A percentile compares a stretch with the other conserved stretches of the same genome.
Evolutionary conservation across 2,113 vertebrate genomes (phyloP).

Genomic region (Onychorhynchus coronatus): DNA sequence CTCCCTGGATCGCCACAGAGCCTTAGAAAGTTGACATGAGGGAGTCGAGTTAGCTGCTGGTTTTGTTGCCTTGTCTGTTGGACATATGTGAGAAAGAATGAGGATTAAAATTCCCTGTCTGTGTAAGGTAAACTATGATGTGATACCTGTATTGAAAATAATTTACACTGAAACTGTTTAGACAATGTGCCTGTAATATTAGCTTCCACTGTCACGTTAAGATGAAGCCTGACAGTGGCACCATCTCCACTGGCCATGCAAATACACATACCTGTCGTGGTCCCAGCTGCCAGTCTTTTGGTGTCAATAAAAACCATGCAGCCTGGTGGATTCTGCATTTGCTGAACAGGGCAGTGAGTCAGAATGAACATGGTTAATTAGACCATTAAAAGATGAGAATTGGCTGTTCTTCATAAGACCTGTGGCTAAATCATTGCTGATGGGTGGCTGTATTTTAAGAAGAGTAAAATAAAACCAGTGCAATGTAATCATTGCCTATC

Average conservation of each 20-base stretch:
- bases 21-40: background rate
- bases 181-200: background rate
- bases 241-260: background rate
- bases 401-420: background rate
- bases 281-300: background rate
- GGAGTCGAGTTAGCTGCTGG: background rate
- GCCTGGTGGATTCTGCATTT: background rate
- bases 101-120: background rate
- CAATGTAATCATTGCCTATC: background rate
- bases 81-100: background rate
- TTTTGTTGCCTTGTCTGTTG: background rate
- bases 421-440: background rate
- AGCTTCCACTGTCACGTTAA: background rate
- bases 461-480: background rate
- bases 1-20: background rate
- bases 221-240: background rate
- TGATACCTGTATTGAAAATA: background rate
- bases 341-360: background rate
- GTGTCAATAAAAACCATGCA: background rate
- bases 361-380: background rate
- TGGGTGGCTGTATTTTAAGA: background rate
- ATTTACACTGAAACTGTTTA: background rate
- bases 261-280: background rate
- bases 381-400: background rate
- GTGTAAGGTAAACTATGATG: background rate